Evolutionary conservation across 1,140 invertebrate genomes (phyloP), one percentile per base, ranked within the genome.

Genomic region (Eufriesea mexicana): DNA sequence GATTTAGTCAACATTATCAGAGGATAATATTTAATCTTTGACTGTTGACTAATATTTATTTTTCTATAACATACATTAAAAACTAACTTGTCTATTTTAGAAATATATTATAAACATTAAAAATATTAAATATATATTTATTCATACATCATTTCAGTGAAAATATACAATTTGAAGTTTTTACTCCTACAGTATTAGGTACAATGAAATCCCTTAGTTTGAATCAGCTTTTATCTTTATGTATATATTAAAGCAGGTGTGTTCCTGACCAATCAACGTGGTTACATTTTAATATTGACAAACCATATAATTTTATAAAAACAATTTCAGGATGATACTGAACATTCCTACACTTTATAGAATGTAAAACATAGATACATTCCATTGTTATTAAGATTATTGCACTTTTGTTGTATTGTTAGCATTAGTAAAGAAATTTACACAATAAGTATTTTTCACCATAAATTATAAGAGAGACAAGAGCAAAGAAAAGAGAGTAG

Each of bases 231-330:
- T 90, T 86, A 72, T 89, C 84, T 84, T 66, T 81, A 85, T 87
- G 87, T 87, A 88, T 84, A 87, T 82, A 89, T 91, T 89, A 91
- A 89, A 90, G 86, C 90, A 92, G 91, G 90, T 91, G 90, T 93
- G 92, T 93, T 93, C 91, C 92, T 93, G 89, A 85, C 91, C 91
- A 93, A 92, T 93, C 91, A 92, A 90, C 92, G 92, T 93, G 93
- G 92, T 93, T 93, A 93, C 92, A 92, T 87, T 89, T 83, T 88
- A 86, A 89, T 87, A 89, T 90, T 84, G 67, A 86, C 67, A 89
- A 61, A 66, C 75, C 64, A 78, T 83, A 84, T 87, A 84, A 84
- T 85, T 84, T 86, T 86, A 83, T 89, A 75, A 86, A 84, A 86
- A 80, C 73, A 72, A 89, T 85, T 89, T 89, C 87, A 91, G 90